Evolutionary conservation across 2,113 vertebrate species (phyloP), one percentile per base, ranked within the genome.

Genomic region (Acrocephalus arundinaceus): DNA sequence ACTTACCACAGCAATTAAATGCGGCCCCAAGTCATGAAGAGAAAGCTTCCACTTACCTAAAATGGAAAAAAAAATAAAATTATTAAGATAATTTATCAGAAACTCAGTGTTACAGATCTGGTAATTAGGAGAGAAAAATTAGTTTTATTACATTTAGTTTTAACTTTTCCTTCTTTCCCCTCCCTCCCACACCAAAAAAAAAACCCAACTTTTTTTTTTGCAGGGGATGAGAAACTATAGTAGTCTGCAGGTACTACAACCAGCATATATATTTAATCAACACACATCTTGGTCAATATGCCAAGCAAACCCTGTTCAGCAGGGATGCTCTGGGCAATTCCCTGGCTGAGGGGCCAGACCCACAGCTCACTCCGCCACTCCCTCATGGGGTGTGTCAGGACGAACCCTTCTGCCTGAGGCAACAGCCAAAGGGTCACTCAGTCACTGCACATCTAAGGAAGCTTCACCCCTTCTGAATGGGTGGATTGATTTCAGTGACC

Each of bases 11-110:
- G 81, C 72, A 85, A 94, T 82, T 87, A 94, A 91, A 92, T 15
- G 39, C 4, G 65, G 91, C 79, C 88, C 45, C 84, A 83, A 96
- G 92, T 74, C 97, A 96, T 1, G 87, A 97, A 96, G 87, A 95
- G 84, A 97, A 98, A 97, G 59, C 46, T 93, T 89, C 81, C 97
- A 98, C 98, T 98, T 98, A 98, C 98, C 98, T 98, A 91, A 76
- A 96, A 95, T 41, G 41, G 86, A 11, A 3, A 49, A 27, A 66
- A 3, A 70, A 58, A 14, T 7, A 46, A 80, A 24, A 74, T 93
- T 35, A 35, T 35, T 37, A 96, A 92, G 43, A 74, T 72, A 39
- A 76, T 23, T 15, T 39, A 73, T 76, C 15, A 67, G 16, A 13
- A 85, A 83, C 23, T 33, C 45, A 22, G 1, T 82, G 10, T 85